These are phyloP conservation scores for Drosophila neonasuta DNA, from an alignment of 2,888 invertebrate species.

Conservation along the genomic window DNA sequence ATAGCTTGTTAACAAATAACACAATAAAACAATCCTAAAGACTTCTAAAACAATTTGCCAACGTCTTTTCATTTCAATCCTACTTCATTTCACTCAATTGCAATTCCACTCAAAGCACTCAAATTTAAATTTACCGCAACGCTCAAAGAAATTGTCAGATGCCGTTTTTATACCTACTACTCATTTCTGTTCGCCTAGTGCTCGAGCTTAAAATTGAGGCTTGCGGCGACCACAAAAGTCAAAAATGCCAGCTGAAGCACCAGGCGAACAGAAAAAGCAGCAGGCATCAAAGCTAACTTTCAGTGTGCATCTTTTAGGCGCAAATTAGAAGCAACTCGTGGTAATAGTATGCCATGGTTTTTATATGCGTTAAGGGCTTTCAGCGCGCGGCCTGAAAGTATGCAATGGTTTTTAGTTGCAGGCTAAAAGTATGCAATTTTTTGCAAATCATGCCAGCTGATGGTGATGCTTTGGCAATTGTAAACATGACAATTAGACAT, in stretches of 20 bases:
- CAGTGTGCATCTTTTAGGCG: no score
- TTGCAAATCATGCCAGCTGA: no score
- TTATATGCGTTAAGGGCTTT: no score
- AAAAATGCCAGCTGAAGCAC: not conserved
- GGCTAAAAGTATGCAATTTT: not conserved
- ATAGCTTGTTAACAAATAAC: not conserved
- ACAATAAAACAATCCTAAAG: slow-evolving; percentile 1
- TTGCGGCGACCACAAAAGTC: not conserved
- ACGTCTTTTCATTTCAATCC: not conserved
- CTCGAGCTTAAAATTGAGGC: no score
- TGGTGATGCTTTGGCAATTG: no score
- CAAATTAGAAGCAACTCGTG: no score
- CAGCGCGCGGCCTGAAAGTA: not conserved
- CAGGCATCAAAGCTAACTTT: no score
- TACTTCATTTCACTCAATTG: not conserved
- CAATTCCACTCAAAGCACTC: not conserved
- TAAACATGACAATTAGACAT: not conserved
- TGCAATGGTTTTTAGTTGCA: not conserved
- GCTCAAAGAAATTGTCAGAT: no score
- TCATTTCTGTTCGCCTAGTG: no score
- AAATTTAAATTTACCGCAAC: not conserved
- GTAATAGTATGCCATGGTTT: no score
- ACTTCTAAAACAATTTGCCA: not conserved
- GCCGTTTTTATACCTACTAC: no score
- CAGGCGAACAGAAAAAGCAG: not conserved